Conservation (phyloP, 1,140 invertebrate species). For the Drosophila nigrodunni region DNA sequence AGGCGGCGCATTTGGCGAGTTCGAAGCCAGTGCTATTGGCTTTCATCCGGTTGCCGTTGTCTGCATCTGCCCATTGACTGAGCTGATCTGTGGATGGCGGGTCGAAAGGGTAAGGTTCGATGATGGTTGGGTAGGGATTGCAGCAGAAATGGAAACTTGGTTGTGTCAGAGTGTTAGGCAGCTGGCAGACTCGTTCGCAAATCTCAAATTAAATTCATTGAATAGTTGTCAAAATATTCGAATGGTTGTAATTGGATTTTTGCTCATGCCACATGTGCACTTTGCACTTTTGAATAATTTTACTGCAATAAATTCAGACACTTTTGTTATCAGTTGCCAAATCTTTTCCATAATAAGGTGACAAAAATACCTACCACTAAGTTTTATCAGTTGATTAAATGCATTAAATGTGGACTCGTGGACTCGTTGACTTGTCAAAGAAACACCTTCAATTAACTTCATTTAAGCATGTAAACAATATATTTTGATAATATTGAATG, state of each 20-base stretch:
- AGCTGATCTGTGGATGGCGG: slow-evolving; percentile 15
- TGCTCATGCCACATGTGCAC: slow-evolving; percentile 69
- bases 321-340: slow-evolving; percentile 15
- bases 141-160: too few relatives aligned
- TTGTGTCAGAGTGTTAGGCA: slow-evolving; percentile 34
- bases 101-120: slow-evolving; percentile 29
- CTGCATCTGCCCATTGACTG: slow-evolving; percentile 29
- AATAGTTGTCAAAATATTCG: slow-evolving; percentile 81
- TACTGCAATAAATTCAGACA: not conserved
- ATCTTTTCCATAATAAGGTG: slow-evolving; percentile 13
- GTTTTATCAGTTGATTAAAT: not conserved
- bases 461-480: too few relatives aligned
- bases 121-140: not conserved
- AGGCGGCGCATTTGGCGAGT: slow-evolving; percentile 27
- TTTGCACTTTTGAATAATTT: slow-evolving; percentile 53
- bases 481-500: too few relatives aligned
- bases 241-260: slow-evolving; percentile 75
- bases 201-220: slow-evolving; percentile 82
- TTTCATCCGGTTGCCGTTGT: slow-evolving; percentile 33
- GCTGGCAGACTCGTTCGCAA: slow-evolving; percentile 42
- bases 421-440: too few relatives aligned
- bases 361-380: not conserved
- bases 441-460: too few relatives aligned
- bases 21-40: slow-evolving; percentile 34
- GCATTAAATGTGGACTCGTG: too few relatives aligned